phyloP scores from a whole-genome alignment of 2,113 vertebrate genomes.

The Bos indicus region DNA sequence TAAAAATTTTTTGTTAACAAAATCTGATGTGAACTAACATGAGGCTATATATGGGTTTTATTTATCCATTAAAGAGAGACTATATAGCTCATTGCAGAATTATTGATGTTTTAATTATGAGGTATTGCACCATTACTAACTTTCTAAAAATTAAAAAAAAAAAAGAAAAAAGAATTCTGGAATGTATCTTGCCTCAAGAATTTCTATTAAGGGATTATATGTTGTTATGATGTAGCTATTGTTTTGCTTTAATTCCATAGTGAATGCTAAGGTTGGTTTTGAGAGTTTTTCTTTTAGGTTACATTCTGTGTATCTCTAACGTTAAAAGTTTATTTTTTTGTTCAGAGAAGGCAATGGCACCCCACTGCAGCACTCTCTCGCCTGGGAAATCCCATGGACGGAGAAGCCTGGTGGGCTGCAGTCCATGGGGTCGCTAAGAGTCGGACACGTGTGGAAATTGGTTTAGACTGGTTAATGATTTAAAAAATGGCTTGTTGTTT shows the following conservation, averaged over 20 bases:
- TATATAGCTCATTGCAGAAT: background rate
- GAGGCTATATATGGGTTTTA: background rate
- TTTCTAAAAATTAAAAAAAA: background rate
- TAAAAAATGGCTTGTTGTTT: background rate
- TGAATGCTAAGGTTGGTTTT: background rate
- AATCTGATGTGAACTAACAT: background rate
- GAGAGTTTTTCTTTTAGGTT: background rate
- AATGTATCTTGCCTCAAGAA: background rate
- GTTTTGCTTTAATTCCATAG: background rate
- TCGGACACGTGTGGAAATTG: background rate
- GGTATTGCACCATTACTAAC: background rate
- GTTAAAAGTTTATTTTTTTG: background rate
- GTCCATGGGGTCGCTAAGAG: too few relatives aligned
- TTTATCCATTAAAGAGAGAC: background rate
- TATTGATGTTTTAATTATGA: background rate
- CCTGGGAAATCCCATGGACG: too few relatives aligned
- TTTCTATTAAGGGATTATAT: constrained; percentile 20
- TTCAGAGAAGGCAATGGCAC: background rate
- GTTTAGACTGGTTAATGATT: background rate
- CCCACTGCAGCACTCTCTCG: too few relatives aligned
- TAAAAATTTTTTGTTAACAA: background rate
- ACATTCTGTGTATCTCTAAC: background rate
- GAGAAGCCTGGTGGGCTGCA: too few relatives aligned
- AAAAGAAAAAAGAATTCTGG: background rate
- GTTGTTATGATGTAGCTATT: background rate